These are phyloP conservation scores for Cuculus canorus DNA, from an alignment of 2,797 vertebrate species.

Conservation along the genomic window DNA sequence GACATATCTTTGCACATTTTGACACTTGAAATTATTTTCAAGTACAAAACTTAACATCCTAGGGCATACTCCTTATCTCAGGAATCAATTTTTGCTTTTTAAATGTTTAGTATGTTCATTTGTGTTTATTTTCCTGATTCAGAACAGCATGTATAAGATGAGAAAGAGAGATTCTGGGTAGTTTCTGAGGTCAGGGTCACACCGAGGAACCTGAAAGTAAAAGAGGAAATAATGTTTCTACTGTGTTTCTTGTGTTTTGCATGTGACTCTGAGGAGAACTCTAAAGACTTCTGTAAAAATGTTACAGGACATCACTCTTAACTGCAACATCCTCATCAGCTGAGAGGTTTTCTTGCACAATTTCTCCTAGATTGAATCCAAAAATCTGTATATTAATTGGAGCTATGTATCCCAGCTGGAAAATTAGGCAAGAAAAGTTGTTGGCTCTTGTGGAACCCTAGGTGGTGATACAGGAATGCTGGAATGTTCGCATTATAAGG, in stretches of 20 bases:
- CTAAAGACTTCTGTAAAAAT: not conserved
- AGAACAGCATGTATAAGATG: not conserved
- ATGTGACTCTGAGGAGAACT: not conserved
- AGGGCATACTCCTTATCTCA: not conserved
- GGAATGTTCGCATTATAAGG: accelerated
- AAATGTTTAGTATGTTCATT: not conserved
- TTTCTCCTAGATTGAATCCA: not conserved
- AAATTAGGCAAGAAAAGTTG: not conserved
- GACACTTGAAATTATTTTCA: not conserved
- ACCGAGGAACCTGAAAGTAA: not conserved
- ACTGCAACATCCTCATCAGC: not conserved
- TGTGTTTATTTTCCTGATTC: not conserved
- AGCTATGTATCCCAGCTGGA: not conserved
- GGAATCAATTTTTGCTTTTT: not conserved
- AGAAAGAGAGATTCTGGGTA: not conserved
- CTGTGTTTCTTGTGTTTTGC: not conserved
- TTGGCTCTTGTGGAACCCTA: not conserved
- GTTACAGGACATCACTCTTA: not conserved
- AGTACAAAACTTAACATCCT: not conserved
- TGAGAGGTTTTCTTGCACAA: not conserved
- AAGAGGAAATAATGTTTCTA: not conserved
- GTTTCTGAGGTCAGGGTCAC: not conserved
- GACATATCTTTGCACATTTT: not conserved
- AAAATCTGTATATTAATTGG: not conserved
- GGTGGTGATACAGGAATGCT: not conserved